Conservation (phyloP, 2,113 vertebrate genomes). For the Athene cunicularia region DNA sequence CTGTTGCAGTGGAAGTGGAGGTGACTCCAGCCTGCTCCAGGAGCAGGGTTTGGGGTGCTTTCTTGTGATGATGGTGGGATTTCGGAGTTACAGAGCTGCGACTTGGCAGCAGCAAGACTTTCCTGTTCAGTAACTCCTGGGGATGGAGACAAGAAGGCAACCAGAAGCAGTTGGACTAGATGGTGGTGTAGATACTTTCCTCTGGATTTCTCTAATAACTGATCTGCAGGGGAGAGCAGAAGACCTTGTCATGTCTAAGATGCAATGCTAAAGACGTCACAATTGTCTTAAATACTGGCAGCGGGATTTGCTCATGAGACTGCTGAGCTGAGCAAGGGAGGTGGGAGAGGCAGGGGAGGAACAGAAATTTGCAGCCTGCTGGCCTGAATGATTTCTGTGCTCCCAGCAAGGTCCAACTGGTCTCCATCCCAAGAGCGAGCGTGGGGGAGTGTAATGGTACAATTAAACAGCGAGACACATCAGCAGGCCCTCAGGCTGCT, state of each 20-base stretch:
- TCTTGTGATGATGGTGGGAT: not conserved
- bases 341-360: not conserved
- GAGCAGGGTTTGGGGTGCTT: not conserved
- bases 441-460: not conserved
- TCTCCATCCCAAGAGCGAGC: not conserved
- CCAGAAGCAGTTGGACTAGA: not conserved
- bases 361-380: not conserved
- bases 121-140: not conserved
- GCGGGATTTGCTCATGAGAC: not conserved
- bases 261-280: too few relatives aligned
- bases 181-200: not conserved
- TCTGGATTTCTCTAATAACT: not conserved
- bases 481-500: not conserved
- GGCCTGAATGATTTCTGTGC: not conserved
- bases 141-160: not conserved
- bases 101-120: not conserved
- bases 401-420: not conserved
- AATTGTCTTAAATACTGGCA: not conserved
- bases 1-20: rapidly evolving
- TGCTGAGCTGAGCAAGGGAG: not conserved
- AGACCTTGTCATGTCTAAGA: not conserved
- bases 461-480: not conserved
- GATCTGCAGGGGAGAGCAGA: not conserved
- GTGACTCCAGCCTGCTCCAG: not conserved
- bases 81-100: not conserved